Conservation (phyloP, 2,113 vertebrate genomes). For the Poicephalus meyeri region DNA sequence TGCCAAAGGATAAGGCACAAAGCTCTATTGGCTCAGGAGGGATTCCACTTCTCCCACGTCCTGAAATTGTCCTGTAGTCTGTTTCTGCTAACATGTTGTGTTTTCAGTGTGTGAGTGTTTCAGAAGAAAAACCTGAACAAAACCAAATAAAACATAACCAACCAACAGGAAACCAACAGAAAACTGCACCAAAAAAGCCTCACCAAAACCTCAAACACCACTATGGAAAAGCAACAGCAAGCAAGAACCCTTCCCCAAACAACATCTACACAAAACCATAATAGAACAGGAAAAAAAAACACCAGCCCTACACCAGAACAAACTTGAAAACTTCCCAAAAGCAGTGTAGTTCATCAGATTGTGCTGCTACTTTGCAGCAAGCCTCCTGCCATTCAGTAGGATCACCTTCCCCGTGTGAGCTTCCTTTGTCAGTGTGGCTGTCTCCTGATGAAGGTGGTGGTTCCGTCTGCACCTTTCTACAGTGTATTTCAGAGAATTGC, state of each 20-base stretch:
- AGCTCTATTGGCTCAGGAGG: not conserved
- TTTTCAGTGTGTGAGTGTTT: not conserved
- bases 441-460: not conserved
- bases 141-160: not conserved
- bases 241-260: not conserved
- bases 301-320: not conserved
- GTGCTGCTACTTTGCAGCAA: not conserved
- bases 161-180: not conserved
- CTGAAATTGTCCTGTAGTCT: not conserved
- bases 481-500: not conserved
- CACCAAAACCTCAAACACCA: not conserved
- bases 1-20: not conserved
- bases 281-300: rapidly evolving
- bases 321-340: not conserved
- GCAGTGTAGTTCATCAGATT: not conserved
- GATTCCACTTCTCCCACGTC: not conserved
- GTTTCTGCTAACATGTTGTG: not conserved
- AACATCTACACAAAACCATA: not conserved
- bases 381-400: rapidly evolving
- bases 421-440: not conserved
- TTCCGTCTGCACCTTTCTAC: not conserved
- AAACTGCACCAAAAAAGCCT: not conserved
- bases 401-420: not conserved
- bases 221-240: not conserved
- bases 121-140: not conserved